phyloP scores from a whole-genome alignment of 2,797 vertebrate species.

The Balearica regulorum region DNA sequence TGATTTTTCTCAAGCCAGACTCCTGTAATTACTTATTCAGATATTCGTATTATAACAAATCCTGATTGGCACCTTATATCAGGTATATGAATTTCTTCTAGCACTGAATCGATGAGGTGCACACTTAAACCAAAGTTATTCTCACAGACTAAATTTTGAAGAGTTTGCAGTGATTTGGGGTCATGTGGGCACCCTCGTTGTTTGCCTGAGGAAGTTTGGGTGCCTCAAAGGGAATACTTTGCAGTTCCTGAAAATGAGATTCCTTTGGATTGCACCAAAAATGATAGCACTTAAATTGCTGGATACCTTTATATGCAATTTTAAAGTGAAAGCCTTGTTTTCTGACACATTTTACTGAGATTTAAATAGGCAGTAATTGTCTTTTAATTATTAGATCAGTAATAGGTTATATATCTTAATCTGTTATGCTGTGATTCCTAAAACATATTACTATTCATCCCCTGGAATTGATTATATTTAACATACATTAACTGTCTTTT shows the following conservation, averaged over 20 bases:
- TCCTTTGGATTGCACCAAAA: not conserved
- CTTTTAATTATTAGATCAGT: slow-evolving; percentile 6
- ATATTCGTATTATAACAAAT: not conserved
- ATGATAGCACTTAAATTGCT: not conserved
- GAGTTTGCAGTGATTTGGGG: not conserved
- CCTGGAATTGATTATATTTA: not conserved
- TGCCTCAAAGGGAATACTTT: not conserved
- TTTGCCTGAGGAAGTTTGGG: not conserved
- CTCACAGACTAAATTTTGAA: not conserved
- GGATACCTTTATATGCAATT: not conserved
- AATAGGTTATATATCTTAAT: not conserved
- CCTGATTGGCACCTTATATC: not conserved
- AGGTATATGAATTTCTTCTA: not conserved
- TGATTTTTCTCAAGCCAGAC: not conserved
- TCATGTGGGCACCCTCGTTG: fast-evolving
- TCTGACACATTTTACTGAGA: not conserved
- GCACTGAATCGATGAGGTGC: not conserved
- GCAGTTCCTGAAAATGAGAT: not conserved
- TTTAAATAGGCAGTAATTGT: not conserved
- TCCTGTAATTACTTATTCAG: not conserved
- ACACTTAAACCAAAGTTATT: too few species aligned
- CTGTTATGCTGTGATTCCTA: not conserved
- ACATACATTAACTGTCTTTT: not conserved
- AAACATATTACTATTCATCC: not conserved
- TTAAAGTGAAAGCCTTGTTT: not conserved